Percentiles rank a stretch among this genome's conserved stretches.
Conservation (phyloP, 2,797 vertebrate species). For the Limosa lapponica region DNA sequence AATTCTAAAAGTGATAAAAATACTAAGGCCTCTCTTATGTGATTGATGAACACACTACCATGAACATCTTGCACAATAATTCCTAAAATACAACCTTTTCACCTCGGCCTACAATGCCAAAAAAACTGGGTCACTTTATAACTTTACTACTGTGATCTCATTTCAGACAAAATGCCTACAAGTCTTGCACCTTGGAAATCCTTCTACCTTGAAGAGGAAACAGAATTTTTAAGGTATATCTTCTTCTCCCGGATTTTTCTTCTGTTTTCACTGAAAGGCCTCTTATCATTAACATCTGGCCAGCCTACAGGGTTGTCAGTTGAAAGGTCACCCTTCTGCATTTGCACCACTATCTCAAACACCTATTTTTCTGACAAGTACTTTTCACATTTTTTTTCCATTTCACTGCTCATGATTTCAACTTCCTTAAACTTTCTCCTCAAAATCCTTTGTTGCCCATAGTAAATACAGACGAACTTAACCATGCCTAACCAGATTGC, state of each 20-base stretch:
- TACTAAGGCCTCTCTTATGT: neutral
- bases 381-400: neutral
- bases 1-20: neutral
- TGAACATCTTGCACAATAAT: neutral
- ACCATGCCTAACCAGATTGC: neutral
- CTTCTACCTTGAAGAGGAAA: neutral
- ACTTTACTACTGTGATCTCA: neutral
- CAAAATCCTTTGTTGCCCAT: neutral
- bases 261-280: neutral
- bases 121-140: neutral
- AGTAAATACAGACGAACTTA: neutral
- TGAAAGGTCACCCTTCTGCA: conserved; percentile 12
- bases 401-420: neutral
- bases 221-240: neutral
- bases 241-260: neutral
- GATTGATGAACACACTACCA: neutral
- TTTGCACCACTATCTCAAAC: neutral
- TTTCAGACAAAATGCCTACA: neutral
- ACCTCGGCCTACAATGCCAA: neutral
- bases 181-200: neutral
- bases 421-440: neutral
- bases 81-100: neutral
- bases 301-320: neutral
- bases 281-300: neutral
- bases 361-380: conserved; percentile 3